Evolutionary conservation across 2,113 vertebrate species (phyloP), one percentile per base, ranked within the genome.

Genomic region (Aphyosemion australe): DNA sequence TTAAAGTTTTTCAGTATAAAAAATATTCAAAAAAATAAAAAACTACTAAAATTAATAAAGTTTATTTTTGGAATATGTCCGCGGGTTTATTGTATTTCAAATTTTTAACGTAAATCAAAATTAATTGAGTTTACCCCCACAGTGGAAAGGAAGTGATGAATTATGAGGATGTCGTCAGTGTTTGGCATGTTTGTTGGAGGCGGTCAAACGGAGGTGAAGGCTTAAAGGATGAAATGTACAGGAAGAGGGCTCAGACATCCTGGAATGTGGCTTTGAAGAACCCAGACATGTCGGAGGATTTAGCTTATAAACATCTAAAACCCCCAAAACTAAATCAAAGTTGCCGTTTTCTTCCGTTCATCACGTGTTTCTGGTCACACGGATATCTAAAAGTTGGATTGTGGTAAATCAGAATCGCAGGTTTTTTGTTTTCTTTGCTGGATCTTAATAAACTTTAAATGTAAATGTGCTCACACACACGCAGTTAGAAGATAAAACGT

Each of bases 231-330:
- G 34, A 72, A 67, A 49, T 31, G 26, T 21, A 16, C 78, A 81
- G 79, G 80, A 85, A 81, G 55, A 21, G 14, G 26, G 16, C 47
- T 60, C 71, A 49, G 53, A 72, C 73, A 78, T 86, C 84, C 84
- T 83, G 86, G 84, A 84, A 82, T 79, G 72, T 69, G 70, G 49
- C 15, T 65, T 14, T 51, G 16, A 10, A 39, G n/a, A 50, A 61
- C 54, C 37, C 59, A 11, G 18, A 57, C 63, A 55, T 41, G 60
- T 34, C 21, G 1, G 3, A 32, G 39, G 21, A 52, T 59, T 53
- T 42, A 31, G 31, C 18, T 47, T 26, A 54, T 61, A 34, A 34
- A 52, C 14, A 60, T 45, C 45, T 9, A 5, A 37, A 37, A 37
- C 1, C 6, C 34, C 7, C 34, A 7, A 8, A 37, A 37, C 9